Percentiles rank a stretch among this genome's conserved stretches.
Evolutionary conservation across 2,113 vertebrate genomes (phyloP).

Genomic region (Delphinapterus leucas): DNA sequence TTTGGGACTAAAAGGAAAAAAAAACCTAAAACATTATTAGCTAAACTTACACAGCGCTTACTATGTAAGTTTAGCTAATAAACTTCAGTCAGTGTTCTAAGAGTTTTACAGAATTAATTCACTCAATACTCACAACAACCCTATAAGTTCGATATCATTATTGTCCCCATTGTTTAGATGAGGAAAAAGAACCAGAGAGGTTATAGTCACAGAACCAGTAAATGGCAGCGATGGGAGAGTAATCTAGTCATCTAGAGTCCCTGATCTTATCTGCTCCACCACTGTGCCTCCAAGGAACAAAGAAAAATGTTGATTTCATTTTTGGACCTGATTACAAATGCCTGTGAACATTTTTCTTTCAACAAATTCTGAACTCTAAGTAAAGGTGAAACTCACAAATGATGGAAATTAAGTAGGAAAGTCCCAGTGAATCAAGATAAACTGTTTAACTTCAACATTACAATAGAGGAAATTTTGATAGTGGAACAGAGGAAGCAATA

Average conservation of each 20-base stretch:
- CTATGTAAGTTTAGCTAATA: not conserved
- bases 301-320: not conserved
- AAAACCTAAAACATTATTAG: not conserved
- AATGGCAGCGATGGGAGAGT: not conserved
- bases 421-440: not conserved
- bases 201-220: not conserved
- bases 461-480: conserved; percentile 23
- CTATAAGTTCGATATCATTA: not conserved
- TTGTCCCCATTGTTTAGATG: not conserved
- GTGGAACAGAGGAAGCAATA: not conserved
- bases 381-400: not conserved
- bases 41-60: not conserved
- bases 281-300: not conserved
- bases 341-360: not conserved
- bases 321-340: not conserved
- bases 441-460: not conserved
- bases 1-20: not conserved
- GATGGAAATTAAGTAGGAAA: conserved; percentile 29
- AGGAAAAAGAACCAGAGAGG: not conserved
- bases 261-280: not conserved
- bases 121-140: not conserved
- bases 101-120: not conserved
- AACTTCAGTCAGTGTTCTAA: not conserved
- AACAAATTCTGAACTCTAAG: not conserved
- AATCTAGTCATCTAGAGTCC: not conserved